Evolutionary conservation across 1,140 invertebrate genomes (phyloP), one percentile per base, ranked within the genome.

Genomic region (Cephus cinctus): DNA sequence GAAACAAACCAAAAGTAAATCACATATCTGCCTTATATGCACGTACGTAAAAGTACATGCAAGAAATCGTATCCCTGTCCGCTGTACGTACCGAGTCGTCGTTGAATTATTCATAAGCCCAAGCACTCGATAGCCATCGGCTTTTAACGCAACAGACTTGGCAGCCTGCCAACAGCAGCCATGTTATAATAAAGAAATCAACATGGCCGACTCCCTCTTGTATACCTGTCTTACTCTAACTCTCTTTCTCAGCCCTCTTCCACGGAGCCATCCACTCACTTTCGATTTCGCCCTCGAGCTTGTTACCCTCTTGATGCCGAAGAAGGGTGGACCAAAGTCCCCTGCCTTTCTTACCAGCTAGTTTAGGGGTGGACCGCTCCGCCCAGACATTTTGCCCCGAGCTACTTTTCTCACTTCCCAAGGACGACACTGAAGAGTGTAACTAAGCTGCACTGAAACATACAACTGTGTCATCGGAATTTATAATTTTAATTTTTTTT

Each of bases 121-220:
- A 39, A 45, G 45, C 47, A 9, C 14, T 54, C 63, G 61, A 61
- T 65, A 58, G 61, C 47, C 59, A 61, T 63, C 63, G 58, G 59
- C 59, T 58, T 60, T 67, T 65, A 49, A 65, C 55, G 63, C 63
- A 52, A 65, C 58, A 61, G 59, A 71, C 56, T 68, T 62, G 62
- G 61, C 56, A 63, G 65, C 59, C 71, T 73, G 69, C 69, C 67
- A 73, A 65, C 67, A 72, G 69, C 70, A 73, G 71, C 71, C 71
- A 73, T 71, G 63, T 64, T 73, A 63, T 61, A 62, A 68, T 67
- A 64, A 67, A 68, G 66, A 68, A 67, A 67, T 68, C 60, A 68
- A 64, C 64, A 68, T 68, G 66, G 66, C 66, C 57, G 63, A 54
- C 54, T 34, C 52, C 18, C 48, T 39, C n/a, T n/a, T n/a, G n/a